These are phyloP conservation scores for Altica lythri DNA, from an alignment of 2,888 invertebrate species.

Conservation along the genomic window DNA sequence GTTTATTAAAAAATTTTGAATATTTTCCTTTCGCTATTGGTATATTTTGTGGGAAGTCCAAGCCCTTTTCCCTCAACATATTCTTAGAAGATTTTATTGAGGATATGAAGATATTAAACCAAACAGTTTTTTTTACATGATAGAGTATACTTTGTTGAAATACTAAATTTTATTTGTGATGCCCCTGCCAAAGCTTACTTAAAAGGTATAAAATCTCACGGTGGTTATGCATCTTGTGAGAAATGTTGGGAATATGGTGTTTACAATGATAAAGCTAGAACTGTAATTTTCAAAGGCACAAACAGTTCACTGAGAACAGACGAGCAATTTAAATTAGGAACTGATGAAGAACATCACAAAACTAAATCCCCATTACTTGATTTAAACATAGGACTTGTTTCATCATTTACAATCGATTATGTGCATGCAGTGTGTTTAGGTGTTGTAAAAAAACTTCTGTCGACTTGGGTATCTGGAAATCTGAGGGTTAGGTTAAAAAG, in stretches of 20 bases:
- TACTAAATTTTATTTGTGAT: conserved; percentile 22
- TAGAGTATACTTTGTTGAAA: conserved; percentile 8
- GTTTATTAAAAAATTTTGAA: conserved; percentile 1
- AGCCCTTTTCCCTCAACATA: conserved; percentile 8
- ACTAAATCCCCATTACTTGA: conserved; percentile 19
- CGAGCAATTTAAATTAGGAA: too few species aligned
- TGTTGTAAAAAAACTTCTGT: conserved; percentile 7
- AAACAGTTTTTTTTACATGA: neutral
- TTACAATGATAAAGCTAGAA: too few species aligned
- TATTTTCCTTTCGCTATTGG: conserved; percentile 3
- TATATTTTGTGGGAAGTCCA: conserved; percentile 7
- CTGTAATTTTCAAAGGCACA: too few species aligned
- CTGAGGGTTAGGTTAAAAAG: neutral
- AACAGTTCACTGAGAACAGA: too few species aligned
- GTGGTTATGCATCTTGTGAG: conserved; percentile 18
- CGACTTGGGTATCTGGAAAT: conserved; percentile 1
- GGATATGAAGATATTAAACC: neutral
- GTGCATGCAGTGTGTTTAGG: conserved; percentile 3
- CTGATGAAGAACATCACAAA: conserved; percentile 14
- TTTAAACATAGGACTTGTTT: too few species aligned
- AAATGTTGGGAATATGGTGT: too few species aligned
- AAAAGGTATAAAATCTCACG: conserved; percentile 20
- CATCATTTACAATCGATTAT: neutral
- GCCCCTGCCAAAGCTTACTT: conserved; percentile 17
- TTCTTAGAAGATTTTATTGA: conserved; percentile 16